Evolutionary conservation across 1,140 invertebrate genomes (phyloP), one percentile per base, ranked within the genome.

Genomic region (Drosophila rufa): DNA sequence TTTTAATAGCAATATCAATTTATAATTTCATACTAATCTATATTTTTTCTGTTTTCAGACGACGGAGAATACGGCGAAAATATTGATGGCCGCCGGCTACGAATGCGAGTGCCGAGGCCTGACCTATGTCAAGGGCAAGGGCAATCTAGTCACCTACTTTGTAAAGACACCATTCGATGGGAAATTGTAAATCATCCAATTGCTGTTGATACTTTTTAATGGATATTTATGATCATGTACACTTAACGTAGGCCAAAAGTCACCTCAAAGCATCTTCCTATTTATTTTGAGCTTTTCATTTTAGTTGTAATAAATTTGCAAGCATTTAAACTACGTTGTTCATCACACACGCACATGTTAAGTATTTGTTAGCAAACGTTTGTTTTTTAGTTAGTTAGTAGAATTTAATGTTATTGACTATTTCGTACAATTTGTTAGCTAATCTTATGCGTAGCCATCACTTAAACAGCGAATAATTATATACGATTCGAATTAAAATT

Each of bases 91-190:
- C 22, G 96, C 96, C 2, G 96, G 96, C 0, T 99, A 98, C 91
- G 95, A 95, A 12, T 96, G 97, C 71, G 96, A 97, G 66, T 98
- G 97, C 92, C 94, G 98, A 43, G 98, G 98, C 0, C 96, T 96
- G 0, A 98, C 97, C 1, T 97, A 95, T 79, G 98, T 99, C 4
- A 99, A 99, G 94, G 98, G 98, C 38, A 99, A 99, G 93, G 98
- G 98, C 14, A 97, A 96, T 17, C 94, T 99, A 58, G 96, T 95
- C 30, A 99, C 98, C 1, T 99, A 98, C 92, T 98, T 98, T 84
- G 96, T 99, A 4, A 97, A 96, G 93, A 97, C 97, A 47, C 95
- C 95, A 58, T 96, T 95, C 73, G 96, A 96, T 78, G 93, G 94
- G 40, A 93, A 93, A 82, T 75, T 93, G 62, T 93, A 92, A 92